Conservation (phyloP, 2,888 invertebrate species). For the Hirtodrosophila alboralis region DNA sequence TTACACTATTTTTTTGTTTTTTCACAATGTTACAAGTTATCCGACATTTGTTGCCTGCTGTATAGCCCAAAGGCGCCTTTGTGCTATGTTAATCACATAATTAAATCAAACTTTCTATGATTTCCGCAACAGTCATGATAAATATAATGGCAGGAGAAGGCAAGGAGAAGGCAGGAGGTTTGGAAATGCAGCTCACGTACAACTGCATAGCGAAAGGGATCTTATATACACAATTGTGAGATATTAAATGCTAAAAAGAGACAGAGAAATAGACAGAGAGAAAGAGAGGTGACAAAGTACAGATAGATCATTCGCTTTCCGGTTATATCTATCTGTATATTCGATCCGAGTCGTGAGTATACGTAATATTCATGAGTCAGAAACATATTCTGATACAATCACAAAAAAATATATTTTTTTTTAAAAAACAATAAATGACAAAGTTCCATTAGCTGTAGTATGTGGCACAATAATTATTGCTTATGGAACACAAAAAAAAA, state of each 20-base stretch:
- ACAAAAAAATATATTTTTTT: too few relatives aligned
- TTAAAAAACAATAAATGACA: too few relatives aligned
- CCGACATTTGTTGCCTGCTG: slow-evolving; percentile 26
- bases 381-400: slow-evolving; percentile 23
- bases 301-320: slow-evolving; percentile 2
- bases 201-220: slow-evolving; percentile 39
- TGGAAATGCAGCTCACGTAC: slow-evolving; percentile 11
- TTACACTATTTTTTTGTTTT: slow-evolving; percentile 71
- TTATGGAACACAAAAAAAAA: too few relatives aligned
- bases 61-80: slow-evolving; percentile 55
- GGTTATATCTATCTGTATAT: slow-evolving; percentile 5
- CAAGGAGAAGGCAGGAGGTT: not conserved
- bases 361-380: slow-evolving; percentile 41
- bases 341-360: slow-evolving; percentile 10
- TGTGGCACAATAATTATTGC: too few relatives aligned
- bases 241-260: not conserved
- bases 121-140: slow-evolving; percentile 53
- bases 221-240: slow-evolving; percentile 10
- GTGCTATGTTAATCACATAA: slow-evolving; percentile 75
- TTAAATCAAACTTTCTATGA: slow-evolving; percentile 76
- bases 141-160: not conserved
- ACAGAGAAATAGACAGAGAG: not conserved
- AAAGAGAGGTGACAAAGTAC: not conserved
- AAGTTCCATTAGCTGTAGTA: too few relatives aligned
- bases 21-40: slow-evolving; percentile 66